phyloP scores from a whole-genome alignment of 2,888 invertebrate species.

The Epistrophe eligans region DNA sequence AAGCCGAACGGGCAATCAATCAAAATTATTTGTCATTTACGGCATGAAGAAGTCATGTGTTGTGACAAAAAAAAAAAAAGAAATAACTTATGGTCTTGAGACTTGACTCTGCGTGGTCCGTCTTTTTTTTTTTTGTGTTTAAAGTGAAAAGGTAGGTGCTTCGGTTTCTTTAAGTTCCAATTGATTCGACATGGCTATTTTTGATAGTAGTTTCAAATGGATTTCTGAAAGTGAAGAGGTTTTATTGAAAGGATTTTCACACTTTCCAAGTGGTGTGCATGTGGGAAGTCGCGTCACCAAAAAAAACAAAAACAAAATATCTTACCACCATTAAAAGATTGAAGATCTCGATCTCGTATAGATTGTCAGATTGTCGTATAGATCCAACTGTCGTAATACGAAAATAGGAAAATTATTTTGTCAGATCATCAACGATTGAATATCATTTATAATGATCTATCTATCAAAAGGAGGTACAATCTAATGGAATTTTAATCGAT shows the following conservation, averaged over 20 bases:
- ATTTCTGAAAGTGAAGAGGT: slow-evolving; percentile 58
- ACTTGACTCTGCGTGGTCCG: slow-evolving; percentile 19
- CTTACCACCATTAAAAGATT: slow-evolving; percentile 47
- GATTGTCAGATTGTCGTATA: slow-evolving; percentile 10
- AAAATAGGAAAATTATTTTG: slow-evolving; percentile 23
- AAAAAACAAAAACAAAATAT: slow-evolving; percentile 12
- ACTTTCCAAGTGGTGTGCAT: slow-evolving; percentile 3
- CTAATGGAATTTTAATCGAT: slow-evolving; percentile 68
- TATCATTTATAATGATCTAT: slow-evolving; percentile 45
- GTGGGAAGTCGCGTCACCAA: slow-evolving; percentile 51
- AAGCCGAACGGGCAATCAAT: slow-evolving; percentile 62
- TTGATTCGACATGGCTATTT: slow-evolving; percentile 67
- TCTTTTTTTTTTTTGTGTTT: background rate
- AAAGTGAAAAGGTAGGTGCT: background rate
- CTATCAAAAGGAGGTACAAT: slow-evolving; percentile 17
- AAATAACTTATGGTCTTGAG: slow-evolving; percentile 24
- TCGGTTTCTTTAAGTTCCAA: slow-evolving; percentile 47
- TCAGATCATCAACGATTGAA: slow-evolving; percentile 61
- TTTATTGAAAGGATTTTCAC: slow-evolving; percentile 62
- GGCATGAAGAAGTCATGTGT: slow-evolving; percentile 73
- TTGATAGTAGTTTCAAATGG: slow-evolving; percentile 24
- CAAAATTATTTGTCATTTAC: slow-evolving; percentile 75
- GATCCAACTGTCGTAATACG: slow-evolving; percentile 10
- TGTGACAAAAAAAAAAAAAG: slow-evolving; percentile 69
- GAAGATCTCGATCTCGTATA: background rate